These are phyloP conservation scores for Trialeurodes vaporariorum DNA, from an alignment of 1,140 invertebrate genomes.

Conservation along the genomic window DNA sequence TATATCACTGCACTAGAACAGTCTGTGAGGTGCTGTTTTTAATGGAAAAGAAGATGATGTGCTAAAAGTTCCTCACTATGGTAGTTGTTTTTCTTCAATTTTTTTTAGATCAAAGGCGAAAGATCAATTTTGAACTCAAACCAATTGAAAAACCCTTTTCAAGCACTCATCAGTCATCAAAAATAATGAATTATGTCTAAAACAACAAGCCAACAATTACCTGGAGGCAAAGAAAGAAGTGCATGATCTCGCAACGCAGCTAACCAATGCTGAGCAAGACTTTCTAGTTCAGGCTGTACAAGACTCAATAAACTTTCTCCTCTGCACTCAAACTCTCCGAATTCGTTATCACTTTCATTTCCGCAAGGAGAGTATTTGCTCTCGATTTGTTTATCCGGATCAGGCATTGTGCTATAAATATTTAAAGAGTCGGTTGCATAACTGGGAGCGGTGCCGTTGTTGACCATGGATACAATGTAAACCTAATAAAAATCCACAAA, in stretches of 20 bases:
- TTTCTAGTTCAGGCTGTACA: slow-evolving; percentile 85
- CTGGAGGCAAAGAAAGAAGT: slow-evolving; percentile 77
- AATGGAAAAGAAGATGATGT: too few relatives aligned
- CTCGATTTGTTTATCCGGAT: slow-evolving; percentile 13
- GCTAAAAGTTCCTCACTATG: too few relatives aligned
- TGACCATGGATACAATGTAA: slow-evolving; percentile 86
- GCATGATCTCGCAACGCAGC: slow-evolving; percentile 90
- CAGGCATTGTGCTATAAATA: neutral
- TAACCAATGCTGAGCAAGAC: slow-evolving; percentile 87
- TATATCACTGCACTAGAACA: too few relatives aligned
- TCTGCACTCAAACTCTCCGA: slow-evolving; percentile 57
- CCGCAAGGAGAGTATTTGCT: slow-evolving; percentile 23
- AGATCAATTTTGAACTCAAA: neutral
- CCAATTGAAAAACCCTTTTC: neutral
- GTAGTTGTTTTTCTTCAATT: too few relatives aligned
- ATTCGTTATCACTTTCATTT: slow-evolving; percentile 45
- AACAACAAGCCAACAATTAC: slow-evolving; percentile 39
- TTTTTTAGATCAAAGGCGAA: neutral
- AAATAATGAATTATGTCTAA: slow-evolving; percentile 11
- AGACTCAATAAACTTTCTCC: slow-evolving; percentile 75
- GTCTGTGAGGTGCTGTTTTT: too few relatives aligned
- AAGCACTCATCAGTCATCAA: neutral
- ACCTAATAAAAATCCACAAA: slow-evolving; percentile 54
- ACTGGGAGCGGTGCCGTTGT: slow-evolving; percentile 53
- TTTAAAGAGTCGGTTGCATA: slow-evolving; percentile 34